Evolutionary conservation across 1,140 invertebrate genomes (phyloP), one percentile per base, ranked within the genome.

Genomic region (Triops cancriformis): DNA sequence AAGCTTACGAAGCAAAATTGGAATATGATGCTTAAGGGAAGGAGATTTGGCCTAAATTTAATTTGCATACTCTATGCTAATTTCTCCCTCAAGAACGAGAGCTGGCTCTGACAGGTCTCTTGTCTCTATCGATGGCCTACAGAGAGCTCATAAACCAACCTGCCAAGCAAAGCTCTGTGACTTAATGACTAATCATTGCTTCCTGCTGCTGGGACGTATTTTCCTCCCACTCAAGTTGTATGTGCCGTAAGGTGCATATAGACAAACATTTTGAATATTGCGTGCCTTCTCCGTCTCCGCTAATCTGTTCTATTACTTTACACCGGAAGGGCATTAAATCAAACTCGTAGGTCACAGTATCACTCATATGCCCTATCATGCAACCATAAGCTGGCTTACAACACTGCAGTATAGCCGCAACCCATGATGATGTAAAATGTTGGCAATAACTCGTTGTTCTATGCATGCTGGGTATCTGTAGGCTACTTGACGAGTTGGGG

Each of bases 131-230:
- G 51, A 64, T 64, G 51, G 51, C 51, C 51, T 64, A 23, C 23
- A 23, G 51, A 64, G 51, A 64, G n/a, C 51, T 23, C 51, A 64
- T 64, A 64, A 64, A 64, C 51, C 51, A 64, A 64, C 51, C 51
- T 64, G 51, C 51, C 51, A 64, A 12, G 51, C 1, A 64, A 23
- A 64, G 51, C 51, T 64, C 51, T 18, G 51, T 64, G 31, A 37
- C 51, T 64, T 64, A 64, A 64, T 64, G 51, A 64, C 51, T 64
- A 64, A 64, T 64, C 51, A 64, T 23, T 64, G n/a, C 51, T 64
- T 64, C 51, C 51, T 64, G 51, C 51, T 64, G 51, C 18, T 64
- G 51, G 51, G n/a, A 64, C 6, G 51, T 14, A 9, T 64, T 23
- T 14, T 23, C 51, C 14, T 11, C 51, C 51, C 51, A 64, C 51